Conservation (phyloP, 2,797 vertebrate species). For the Eulemur coronatus region DNA sequence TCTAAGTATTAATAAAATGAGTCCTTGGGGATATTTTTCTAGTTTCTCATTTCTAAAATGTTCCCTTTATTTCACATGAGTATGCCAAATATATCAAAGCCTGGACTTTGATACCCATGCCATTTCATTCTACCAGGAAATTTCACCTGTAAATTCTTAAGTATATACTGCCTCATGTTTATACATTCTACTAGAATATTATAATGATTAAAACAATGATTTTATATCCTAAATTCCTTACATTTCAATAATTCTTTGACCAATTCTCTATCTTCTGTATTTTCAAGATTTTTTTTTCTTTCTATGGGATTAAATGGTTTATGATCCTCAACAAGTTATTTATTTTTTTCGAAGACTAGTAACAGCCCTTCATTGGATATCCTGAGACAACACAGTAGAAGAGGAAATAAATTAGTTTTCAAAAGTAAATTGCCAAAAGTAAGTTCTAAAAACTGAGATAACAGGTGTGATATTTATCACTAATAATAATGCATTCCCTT, state of each 20-base stretch:
- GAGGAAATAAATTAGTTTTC: not conserved
- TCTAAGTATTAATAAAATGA: conserved; percentile 5
- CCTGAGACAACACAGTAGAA: not conserved
- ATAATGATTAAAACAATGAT: not conserved
- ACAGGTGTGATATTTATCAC: not conserved
- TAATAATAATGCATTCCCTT: not conserved
- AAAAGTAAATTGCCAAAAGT: not conserved
- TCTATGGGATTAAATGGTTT: not conserved
- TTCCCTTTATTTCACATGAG: not conserved
- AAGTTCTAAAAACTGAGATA: conserved; percentile 1
- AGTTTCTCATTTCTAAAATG: not conserved
- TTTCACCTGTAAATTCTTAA: not conserved
- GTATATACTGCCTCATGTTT: not conserved
- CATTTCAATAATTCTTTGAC: not conserved
- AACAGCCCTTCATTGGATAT: not conserved
- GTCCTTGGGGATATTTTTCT: not conserved
- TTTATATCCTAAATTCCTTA: not conserved
- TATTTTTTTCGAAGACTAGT: not conserved
- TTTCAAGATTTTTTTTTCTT: not conserved
- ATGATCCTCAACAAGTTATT: not conserved
- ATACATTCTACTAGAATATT: not conserved
- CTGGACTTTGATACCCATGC: not conserved
- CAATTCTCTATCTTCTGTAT: not conserved
- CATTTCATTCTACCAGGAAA: not conserved
- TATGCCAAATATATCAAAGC: not conserved